These are phyloP conservation scores for Pediacus dermestoides DNA, from an alignment of 2,888 invertebrate genomes.

Conservation along the genomic window DNA sequence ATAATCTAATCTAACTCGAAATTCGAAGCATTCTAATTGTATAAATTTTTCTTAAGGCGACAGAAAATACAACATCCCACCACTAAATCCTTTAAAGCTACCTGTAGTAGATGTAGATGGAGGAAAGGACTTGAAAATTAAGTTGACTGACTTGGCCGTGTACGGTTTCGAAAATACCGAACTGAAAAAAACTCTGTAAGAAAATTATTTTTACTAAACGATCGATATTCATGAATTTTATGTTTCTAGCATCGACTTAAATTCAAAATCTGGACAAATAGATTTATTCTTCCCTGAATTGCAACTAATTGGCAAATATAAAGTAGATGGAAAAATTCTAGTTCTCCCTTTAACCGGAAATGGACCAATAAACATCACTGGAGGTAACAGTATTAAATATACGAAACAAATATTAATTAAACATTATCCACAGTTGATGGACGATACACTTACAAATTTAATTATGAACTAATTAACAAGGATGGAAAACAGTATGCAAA, in stretches of 20 bases:
- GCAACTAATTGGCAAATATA: slow-evolving; percentile 34
- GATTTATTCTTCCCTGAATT: slow-evolving; percentile 17
- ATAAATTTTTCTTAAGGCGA: slow-evolving; percentile 39
- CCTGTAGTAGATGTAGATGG: slow-evolving; percentile 29
- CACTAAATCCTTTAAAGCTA: slow-evolving; percentile 34
- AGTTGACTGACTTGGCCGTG: slow-evolving; percentile 26
- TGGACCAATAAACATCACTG: slow-evolving; percentile 38
- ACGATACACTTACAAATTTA: slow-evolving; percentile 28
- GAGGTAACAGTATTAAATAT: slow-evolving; percentile 28
- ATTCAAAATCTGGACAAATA: neutral
- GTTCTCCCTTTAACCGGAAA: slow-evolving; percentile 40
- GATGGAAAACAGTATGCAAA: slow-evolving; percentile 30
- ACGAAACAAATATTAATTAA: neutral
- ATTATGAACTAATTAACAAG: slow-evolving; percentile 26
- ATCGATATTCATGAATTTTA: slow-evolving; percentile 7
- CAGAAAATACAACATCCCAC: slow-evolving; percentile 35
- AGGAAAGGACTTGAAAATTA: slow-evolving; percentile 30
- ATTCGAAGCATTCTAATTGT: slow-evolving; percentile 4
- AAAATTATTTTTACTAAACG: slow-evolving; percentile 10
- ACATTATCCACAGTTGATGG: slow-evolving; percentile 22
- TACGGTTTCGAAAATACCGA: slow-evolving; percentile 30
- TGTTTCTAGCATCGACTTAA: slow-evolving; percentile 8
- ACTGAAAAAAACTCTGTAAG: slow-evolving; percentile 31
- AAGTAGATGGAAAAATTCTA: slow-evolving; percentile 40
- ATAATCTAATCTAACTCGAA: neutral